phyloP scores from a whole-genome alignment of 2,797 vertebrate species.

The Danio jaintianensis region DNA sequence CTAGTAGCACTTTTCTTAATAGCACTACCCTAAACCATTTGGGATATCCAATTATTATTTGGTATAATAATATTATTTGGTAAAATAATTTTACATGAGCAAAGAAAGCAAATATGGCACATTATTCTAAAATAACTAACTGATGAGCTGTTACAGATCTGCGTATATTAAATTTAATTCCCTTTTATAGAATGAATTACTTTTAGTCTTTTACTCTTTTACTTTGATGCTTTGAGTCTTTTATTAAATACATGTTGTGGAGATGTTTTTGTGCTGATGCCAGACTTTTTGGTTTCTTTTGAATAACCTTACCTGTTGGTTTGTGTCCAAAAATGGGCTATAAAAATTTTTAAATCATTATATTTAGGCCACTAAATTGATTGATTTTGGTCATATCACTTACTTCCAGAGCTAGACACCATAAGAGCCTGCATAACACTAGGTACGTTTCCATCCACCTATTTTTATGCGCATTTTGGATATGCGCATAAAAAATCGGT shows the following conservation, averaged over 20 bases:
- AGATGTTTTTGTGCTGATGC: slow-evolving; percentile 2
- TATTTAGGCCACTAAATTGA: neutral
- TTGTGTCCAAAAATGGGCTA: neutral
- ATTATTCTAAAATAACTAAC: neutral
- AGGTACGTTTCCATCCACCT: no score
- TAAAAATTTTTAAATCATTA: neutral
- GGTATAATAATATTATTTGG: no score
- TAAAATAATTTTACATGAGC: neutral
- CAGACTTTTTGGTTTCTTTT: neutral
- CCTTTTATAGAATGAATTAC: no score
- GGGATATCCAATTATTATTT: no score
- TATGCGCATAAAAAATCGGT: no score
- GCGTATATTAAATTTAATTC: neutral
- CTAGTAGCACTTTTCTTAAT: no score
- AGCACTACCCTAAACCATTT: no score
- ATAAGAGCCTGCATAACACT: neutral
- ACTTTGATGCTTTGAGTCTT: neutral
- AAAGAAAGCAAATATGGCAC: neutral
- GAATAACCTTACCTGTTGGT: neutral
- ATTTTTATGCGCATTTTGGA: no score
- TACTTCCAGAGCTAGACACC: neutral
- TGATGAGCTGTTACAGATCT: neutral
- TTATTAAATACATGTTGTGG: neutral
- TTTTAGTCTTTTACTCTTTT: no score
- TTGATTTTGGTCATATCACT: neutral